Evolutionary conservation across 2,888 invertebrate species (phyloP).

Genomic region (Epicampocera succincta): DNA sequence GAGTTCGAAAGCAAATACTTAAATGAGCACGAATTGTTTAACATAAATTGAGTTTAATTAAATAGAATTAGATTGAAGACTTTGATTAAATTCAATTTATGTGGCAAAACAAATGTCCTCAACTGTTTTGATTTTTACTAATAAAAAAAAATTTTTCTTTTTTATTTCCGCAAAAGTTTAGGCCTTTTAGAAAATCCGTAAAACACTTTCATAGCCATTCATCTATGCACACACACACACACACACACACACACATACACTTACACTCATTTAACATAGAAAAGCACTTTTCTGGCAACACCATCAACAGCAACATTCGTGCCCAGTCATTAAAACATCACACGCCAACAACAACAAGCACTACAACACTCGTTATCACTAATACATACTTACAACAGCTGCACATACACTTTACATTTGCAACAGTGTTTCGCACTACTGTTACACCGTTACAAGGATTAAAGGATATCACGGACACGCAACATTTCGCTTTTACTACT

Average conservation of each 20-base stretch:
- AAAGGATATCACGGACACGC: constrained; percentile 56
- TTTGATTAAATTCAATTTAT: constrained; percentile 49
- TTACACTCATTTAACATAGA: constrained; percentile 9
- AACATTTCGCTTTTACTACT: constrained; percentile 20
- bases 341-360: constrained; percentile 5
- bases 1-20: constrained; percentile 29
- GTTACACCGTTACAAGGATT: constrained; percentile 38
- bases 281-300: constrained; percentile 61
- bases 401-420: background rate
- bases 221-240: constrained; percentile 10
- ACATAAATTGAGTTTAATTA: constrained; percentile 37
- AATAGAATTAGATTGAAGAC: constrained; percentile 17
- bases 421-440: constrained; percentile 7
- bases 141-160: constrained; percentile 56
- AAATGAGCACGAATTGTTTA: constrained; percentile 41
- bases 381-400: background rate
- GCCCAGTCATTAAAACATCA: constrained; percentile 28
- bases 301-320: constrained; percentile 34
- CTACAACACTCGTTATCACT: background rate
- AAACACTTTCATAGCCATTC: constrained; percentile 32
- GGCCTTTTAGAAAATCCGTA: constrained; percentile 33
- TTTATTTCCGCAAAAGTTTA: constrained; percentile 57
- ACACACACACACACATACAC: constrained; percentile 3
- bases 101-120: background rate
- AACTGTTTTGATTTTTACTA: constrained; percentile 30